Evolutionary conservation across 2,888 invertebrate species (phyloP), one percentile per base, ranked within the genome.

Genomic region (Dryobota labecula): DNA sequence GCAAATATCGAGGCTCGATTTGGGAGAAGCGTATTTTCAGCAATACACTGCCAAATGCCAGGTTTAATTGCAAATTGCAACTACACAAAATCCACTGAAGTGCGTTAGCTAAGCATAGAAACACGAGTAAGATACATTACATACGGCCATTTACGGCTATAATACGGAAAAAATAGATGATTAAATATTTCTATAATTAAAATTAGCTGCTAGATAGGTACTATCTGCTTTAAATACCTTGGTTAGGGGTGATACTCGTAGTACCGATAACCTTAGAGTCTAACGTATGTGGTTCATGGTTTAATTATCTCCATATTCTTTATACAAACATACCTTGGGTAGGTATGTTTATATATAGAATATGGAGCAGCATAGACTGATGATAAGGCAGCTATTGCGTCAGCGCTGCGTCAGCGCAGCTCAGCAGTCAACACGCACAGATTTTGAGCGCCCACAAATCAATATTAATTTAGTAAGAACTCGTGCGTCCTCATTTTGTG

Each of bases 391-490:
- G 68, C 33, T 43, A 67, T 66, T 75, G 69, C 64, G 49, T 63
- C 60, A 73, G 47, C 36, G 54, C 49, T 75, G 69, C 64, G 49
- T 63, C 60, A 73, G 47, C 36, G 54, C 49, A 72, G 18, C 41
- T 33, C 45, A 49, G 4, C 41, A 58, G n/a, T 53, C 62, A 30
- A 51, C n/a, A 47, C 41, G 69, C 56, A 71, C 51, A 65, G 41
- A 77, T 69, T 71, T 70, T 73, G 56, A 68, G 49, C 45, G 62
- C 33, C n/a, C 49, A 77, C 61, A 80, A 78, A 78, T 84, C 72
- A 78, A 75, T 81, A 81, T 84, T 75, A 74, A 84, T 81, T 81
- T 70, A 73, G 68, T 58, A 62, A 58, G 69, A 63, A 45, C 58
- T 66, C 41, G 49, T 58, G 64, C 64, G 81, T 45, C 43, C 71